These are phyloP conservation scores for Chironomus tentans DNA, from an alignment of 2,888 invertebrate species.

Conservation along the genomic window DNA sequence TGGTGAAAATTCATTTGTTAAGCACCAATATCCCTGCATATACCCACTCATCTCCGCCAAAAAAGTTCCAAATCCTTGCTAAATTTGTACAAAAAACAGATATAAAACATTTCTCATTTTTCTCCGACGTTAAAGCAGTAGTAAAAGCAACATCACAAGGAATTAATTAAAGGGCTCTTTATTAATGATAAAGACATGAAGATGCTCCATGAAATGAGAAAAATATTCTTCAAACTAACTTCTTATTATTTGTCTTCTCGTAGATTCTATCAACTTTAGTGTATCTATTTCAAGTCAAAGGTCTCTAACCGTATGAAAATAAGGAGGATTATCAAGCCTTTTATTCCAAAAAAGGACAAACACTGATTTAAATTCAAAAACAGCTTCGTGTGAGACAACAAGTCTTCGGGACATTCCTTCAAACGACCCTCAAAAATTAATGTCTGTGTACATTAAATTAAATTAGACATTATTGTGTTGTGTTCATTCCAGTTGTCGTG, in stretches of 20 bases:
- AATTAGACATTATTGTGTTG: neutral
- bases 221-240: neutral
- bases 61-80: too few species aligned
- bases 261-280: neutral
- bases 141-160: neutral
- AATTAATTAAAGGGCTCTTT: conserved; percentile 21
- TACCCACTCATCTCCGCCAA: neutral
- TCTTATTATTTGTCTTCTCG: neutral
- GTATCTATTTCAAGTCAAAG: neutral
- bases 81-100: too few species aligned
- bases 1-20: too few species aligned
- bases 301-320: neutral
- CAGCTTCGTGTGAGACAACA: too few species aligned
- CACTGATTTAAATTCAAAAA: too few species aligned
- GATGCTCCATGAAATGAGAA: neutral
- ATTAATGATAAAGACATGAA: conserved; percentile 8
- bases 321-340: neutral
- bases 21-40: too few species aligned
- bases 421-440: neutral
- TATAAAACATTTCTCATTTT: too few species aligned
- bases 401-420: neutral
- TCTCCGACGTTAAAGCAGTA: too few species aligned
- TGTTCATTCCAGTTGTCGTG: too few species aligned
- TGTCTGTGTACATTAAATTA: neutral
- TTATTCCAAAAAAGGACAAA: too few species aligned